These are phyloP conservation scores for Panagrolaimus sp. DNA, from an alignment of 1,140 invertebrate species.

Conservation along the genomic window DNA sequence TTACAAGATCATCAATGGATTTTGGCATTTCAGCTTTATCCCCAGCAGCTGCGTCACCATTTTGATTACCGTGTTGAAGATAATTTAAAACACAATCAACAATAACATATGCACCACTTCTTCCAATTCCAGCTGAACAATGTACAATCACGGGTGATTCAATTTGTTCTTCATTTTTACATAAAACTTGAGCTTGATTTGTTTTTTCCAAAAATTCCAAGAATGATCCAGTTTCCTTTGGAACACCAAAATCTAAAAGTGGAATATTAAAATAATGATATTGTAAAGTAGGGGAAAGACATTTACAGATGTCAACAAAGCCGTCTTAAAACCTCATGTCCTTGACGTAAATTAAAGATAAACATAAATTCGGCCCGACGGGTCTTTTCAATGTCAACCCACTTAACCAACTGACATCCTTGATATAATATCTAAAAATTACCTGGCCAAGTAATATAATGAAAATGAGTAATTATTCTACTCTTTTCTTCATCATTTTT, in stretches of 20 bases:
- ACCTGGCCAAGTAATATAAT: slow-evolving; percentile 85
- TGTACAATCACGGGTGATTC: slow-evolving; percentile 38
- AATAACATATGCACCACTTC: slow-evolving; percentile 92
- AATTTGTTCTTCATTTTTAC: no score
- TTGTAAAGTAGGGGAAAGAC: no score
- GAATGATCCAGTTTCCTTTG: slow-evolving; percentile 81
- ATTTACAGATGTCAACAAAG: no score
- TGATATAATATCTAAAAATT: no score
- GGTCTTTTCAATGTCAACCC: no score
- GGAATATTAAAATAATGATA: no score
- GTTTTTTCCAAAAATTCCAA: slow-evolving; percentile 60
- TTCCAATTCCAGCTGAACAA: slow-evolving; percentile 78
- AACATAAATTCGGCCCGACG: no score
- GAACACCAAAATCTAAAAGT: slow-evolving; percentile 80
- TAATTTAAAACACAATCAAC: slow-evolving; percentile 76
- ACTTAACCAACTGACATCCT: no score
- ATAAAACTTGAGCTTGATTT: neutral
- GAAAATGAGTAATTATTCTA: slow-evolving; percentile 1
- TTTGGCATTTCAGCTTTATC: slow-evolving; percentile 37
- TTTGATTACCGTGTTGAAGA: slow-evolving; percentile 21
- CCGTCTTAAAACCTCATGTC: no score
- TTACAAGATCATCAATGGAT: slow-evolving; percentile 62
- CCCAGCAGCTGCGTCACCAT: neutral
- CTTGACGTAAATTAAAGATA: no score
- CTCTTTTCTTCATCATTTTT: neutral